Evolutionary conservation across 2,888 invertebrate species (phyloP), one percentile per base, ranked within the genome.

Genomic region (Sarcophaga subvicina): DNA sequence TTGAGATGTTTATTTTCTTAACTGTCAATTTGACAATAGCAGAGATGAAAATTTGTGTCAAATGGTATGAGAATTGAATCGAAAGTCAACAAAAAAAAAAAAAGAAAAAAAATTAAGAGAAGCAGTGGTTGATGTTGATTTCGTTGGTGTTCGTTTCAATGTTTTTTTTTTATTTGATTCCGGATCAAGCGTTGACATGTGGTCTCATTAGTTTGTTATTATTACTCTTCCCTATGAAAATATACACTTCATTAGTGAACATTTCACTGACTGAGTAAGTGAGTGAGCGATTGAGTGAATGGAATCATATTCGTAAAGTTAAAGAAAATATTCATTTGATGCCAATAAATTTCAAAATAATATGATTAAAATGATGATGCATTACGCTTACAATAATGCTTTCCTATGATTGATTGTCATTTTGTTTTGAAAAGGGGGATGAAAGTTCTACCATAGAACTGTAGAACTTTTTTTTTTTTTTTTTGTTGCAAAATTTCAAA

Each of bases 101-200:
- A 25, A 20, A 49, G 20, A 49, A 54, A 22, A 59, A 67, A 37
- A 37, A 8, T 8, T 2, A 37, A 37, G 37, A 37, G 37, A 37
- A 37, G 37, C 67, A 71, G 54, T 67, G 77, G 72, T 83, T 47
- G 60, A 3, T 54, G n/a, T 60, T 72, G 63, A 22, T 73, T 37
- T 75, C 10, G 20, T 69, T 78, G 83, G 83, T 86, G 62, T 80
- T 80, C 47, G 49, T 80, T 79, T 71, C 70, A 72, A 37, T 63
- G 49, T 70, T 25, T 14, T 60, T 70, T 70, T 45, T n/a, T 64
- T 81, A 66, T 82, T 80, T 86, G 72, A 76, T 77, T 77, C 82
- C 54, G 79, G 81, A 84, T 87, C 84, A 87, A 84, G 84, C 84
- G 87, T 84, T 87, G 87, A 87, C 87, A 87, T 87, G 87, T 84